A percentile compares a stretch with the other conserved stretches of the same genome.
phyloP scores from a whole-genome alignment of 2,113 vertebrate genomes.

The Neotoma lepida region DNA sequence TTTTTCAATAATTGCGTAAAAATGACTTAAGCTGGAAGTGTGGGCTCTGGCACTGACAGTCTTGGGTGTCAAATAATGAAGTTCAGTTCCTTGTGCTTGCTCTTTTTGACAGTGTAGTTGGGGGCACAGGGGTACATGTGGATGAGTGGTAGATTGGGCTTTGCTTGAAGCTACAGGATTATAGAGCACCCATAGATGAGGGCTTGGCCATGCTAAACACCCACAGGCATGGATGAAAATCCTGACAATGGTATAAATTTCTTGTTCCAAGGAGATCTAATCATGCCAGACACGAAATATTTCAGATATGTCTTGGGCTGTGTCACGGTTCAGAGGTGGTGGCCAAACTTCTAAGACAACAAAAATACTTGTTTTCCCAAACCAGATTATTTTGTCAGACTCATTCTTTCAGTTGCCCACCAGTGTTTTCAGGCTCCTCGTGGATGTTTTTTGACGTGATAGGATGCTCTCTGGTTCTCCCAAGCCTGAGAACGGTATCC shows the following conservation, averaged over 20 bases:
- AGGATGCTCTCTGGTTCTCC: constrained; percentile 18
- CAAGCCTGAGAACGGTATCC: background rate
- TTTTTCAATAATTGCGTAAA: constrained; percentile 19
- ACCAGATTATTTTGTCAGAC: constrained; percentile 33
- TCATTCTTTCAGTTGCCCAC: background rate
- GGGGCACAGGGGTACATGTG: accelerated
- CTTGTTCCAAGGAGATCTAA: background rate
- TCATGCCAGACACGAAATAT: background rate
- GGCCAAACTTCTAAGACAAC: background rate
- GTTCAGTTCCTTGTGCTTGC: background rate
- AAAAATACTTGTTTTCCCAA: background rate
- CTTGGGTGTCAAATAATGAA: background rate
- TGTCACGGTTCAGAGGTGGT: background rate
- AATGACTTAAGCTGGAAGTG: background rate
- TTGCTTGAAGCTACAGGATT: background rate
- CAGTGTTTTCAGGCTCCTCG: background rate
- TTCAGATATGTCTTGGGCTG: background rate
- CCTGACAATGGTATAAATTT: background rate
- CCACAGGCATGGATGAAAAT: background rate
- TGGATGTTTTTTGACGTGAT: background rate
- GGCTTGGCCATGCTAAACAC: background rate
- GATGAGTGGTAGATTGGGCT: background rate
- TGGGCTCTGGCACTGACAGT: background rate
- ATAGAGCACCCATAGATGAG: background rate
- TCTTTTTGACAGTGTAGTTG: background rate